These are phyloP conservation scores for Gymnopithys bicolor DNA, from an alignment of 2,797 vertebrate species.

Conservation along the genomic window DNA sequence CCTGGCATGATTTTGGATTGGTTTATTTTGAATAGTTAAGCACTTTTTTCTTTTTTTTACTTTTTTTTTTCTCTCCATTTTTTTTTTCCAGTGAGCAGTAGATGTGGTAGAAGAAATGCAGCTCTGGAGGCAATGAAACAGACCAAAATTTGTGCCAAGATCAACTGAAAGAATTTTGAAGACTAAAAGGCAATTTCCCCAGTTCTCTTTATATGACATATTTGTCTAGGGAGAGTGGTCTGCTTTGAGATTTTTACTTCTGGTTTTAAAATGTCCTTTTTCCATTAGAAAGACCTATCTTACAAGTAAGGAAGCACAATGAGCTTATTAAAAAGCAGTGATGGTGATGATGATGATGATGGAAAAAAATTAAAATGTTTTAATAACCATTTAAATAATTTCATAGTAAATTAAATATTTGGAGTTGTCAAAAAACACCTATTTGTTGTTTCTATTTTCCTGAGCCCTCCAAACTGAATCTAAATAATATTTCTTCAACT, in stretches of 20 bases:
- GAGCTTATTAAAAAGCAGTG: background rate
- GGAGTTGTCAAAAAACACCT: background rate
- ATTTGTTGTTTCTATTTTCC: background rate
- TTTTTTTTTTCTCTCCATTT: too few species aligned
- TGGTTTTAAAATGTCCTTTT: slow-evolving; percentile 1
- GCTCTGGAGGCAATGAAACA: background rate
- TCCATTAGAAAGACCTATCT: background rate
- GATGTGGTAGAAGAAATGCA: background rate
- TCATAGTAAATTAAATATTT: background rate
- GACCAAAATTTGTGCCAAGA: background rate
- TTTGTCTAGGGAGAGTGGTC: background rate
- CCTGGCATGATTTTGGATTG: background rate
- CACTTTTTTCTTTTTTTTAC: accelerated
- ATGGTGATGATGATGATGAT: too few species aligned
- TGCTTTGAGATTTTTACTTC: slow-evolving; percentile 1
- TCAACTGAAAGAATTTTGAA: slow-evolving; percentile 1
- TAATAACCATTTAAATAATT: background rate
- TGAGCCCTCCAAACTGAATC: background rate
- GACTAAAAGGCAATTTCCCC: background rate
- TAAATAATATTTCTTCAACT: slow-evolving; percentile 10
- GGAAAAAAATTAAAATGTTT: background rate
- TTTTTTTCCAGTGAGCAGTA: background rate
- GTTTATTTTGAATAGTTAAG: background rate
- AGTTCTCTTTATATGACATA: background rate
- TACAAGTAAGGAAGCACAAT: background rate